These are phyloP conservation scores for Callosobruchus maculatus DNA, from an alignment of 2,888 invertebrate genomes.

Conservation along the genomic window DNA sequence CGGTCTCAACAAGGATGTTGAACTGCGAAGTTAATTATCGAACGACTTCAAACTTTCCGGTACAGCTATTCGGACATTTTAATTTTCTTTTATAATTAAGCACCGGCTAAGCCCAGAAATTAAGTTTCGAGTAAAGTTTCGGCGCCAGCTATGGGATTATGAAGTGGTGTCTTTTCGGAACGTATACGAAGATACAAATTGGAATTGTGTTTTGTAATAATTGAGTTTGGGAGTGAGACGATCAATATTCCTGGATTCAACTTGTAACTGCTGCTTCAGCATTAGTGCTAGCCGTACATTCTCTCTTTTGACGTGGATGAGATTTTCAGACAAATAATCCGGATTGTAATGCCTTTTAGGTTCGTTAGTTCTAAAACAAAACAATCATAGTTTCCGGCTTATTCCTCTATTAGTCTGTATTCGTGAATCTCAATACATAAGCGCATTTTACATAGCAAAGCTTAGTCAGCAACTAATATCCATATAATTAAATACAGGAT, in stretches of 20 bases:
- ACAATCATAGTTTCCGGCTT: too few species aligned
- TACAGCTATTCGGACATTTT: conserved; percentile 13
- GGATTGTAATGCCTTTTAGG: too few species aligned
- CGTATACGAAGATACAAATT: not conserved
- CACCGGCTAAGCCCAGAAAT: not conserved
- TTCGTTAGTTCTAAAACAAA: too few species aligned
- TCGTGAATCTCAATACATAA: too few species aligned
- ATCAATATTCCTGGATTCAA: not conserved
- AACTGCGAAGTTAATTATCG: not conserved
- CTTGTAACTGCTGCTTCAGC: not conserved
- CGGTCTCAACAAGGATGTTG: not conserved
- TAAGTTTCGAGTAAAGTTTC: not conserved
- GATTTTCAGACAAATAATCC: too few species aligned
- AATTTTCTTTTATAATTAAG: conserved; percentile 17
- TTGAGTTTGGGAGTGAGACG: not conserved
- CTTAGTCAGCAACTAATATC: too few species aligned
- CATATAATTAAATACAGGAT: too few species aligned
- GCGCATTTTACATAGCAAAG: too few species aligned
- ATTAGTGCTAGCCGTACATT: too few species aligned
- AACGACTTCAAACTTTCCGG: not conserved
- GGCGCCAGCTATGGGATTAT: not conserved
- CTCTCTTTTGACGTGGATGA: too few species aligned
- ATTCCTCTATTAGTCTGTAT: too few species aligned
- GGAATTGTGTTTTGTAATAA: not conserved
- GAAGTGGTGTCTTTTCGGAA: not conserved